phyloP scores from a whole-genome alignment of 1,140 invertebrate species.

The Nixonia krombeini region DNA sequence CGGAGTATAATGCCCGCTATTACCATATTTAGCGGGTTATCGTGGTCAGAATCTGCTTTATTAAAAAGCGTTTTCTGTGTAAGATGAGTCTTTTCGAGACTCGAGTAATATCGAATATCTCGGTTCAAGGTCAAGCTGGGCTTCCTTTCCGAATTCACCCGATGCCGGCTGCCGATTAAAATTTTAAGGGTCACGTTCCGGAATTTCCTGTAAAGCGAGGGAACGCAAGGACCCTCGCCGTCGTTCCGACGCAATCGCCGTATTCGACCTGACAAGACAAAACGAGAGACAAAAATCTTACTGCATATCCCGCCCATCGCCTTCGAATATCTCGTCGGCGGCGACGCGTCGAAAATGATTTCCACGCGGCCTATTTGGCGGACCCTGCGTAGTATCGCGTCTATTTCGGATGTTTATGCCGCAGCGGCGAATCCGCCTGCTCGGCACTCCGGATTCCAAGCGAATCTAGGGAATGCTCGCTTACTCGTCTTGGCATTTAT shows the following conservation, averaged over 20 bases:
- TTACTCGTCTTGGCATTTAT: constrained; percentile 35
- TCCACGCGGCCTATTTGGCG: constrained; percentile 4
- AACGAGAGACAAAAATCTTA: too few species aligned
- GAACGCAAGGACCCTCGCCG: too few species aligned
- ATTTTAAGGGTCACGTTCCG: constrained; percentile 13
- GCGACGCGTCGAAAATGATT: too few species aligned
- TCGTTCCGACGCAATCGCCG: too few species aligned
- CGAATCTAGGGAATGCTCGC: constrained; percentile 31
- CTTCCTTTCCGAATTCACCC: constrained; percentile 36
- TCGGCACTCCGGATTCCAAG: constrained; percentile 31
- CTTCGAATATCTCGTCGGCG: too few species aligned
- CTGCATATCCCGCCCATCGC: too few species aligned
- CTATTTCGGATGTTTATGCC: constrained; percentile 46
- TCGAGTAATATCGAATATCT: constrained; percentile 28
- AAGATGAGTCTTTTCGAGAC: constrained; percentile 15
- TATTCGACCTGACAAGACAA: too few species aligned
- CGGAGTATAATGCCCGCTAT: neutral
- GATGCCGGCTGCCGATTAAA: constrained; percentile 22
- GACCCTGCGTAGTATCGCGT: constrained; percentile 28
- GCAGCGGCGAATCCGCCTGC: constrained; percentile 19
- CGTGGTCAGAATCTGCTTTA: constrained; percentile 31
- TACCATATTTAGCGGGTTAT: constrained; percentile 32
- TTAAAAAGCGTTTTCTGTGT: constrained; percentile 19
- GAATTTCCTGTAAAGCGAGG: too few species aligned
- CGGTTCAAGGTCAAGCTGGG: constrained; percentile 29